Base-by-base conservation (phyloP, 2,113 vertebrate genomes). In the Sinocyclocheilus anshuiensis region DNA sequence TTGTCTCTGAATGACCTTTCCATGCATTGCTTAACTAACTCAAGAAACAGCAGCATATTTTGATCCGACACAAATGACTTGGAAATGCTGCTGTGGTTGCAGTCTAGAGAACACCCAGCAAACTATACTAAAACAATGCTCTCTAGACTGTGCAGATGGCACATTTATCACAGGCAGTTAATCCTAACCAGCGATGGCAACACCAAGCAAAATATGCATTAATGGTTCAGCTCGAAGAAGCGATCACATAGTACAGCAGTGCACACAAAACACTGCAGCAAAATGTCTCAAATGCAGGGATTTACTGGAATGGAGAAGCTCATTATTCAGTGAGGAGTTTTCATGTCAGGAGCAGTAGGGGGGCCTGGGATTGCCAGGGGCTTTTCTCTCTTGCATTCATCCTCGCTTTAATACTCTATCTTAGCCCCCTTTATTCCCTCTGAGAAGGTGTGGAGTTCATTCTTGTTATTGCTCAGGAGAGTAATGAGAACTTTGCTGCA, bases 381-480 rank as follows among this genome's bases (percentile, higher is more conserved):
- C 79, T 42, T 67, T 63, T 74, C 50, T 72, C 55, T 29, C 9
- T 50, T 11, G 59, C 78, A 63, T 77, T 36, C 42, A 13, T 83
- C 67, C 20, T 72, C 61, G 77, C 26, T 86, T 85, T 69, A 72
- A 39, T 83, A 72, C 53, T 42, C 57, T 45, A 26, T 53, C 67
- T 81, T 63, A 74, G 29, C 29, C 65, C 63, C 18, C 63, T 67
- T 77, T 67, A 78, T 86, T 89, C 72, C 71, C 82, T 84, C 78
- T 77, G 85, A 74, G 86, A 74, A 77, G 85, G 82, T 87, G 78
- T 87, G 72, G 39, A 87, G 83, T 89, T 89, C 83, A 89, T 57
- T 50, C 85, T 72, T 67, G 50, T 71, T 57, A 48, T 75, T 59
- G 57, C 69, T 59, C 61, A 45, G 55, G 71, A 81, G 83, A 67